These are phyloP conservation scores for Periophthalmus modestus DNA, from an alignment of 2,113 vertebrate genomes.

Conservation along the genomic window DNA sequence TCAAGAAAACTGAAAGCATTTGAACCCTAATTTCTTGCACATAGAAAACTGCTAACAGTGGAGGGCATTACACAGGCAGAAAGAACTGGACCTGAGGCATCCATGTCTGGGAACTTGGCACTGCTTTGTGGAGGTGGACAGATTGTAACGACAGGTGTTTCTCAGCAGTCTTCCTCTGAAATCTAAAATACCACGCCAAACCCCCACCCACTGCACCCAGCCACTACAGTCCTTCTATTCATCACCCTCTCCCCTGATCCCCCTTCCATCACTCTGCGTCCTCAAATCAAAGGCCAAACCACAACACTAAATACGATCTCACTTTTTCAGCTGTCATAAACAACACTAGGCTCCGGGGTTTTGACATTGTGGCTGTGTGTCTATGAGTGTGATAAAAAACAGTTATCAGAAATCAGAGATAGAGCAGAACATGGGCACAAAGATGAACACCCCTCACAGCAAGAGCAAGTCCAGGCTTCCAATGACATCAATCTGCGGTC, in stretches of 20 bases:
- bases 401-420: background rate
- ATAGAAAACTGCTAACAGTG: background rate
- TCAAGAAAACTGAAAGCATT: background rate
- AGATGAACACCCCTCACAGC: background rate
- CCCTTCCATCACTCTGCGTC: background rate
- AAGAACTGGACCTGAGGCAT: conserved; percentile 19
- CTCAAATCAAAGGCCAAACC: background rate
- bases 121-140: conserved; percentile 55
- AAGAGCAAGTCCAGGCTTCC: conserved; percentile 4
- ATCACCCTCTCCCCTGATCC: background rate
- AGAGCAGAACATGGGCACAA: background rate
- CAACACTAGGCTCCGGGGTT: background rate
- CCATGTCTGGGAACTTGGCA: conserved; percentile 24
- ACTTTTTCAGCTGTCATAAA: background rate
- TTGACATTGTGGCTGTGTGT: background rate
- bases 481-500: background rate
- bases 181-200: conserved; percentile 50
- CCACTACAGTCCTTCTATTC: conserved; percentile 14
- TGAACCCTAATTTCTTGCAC: background rate
- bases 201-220: conserved; percentile 32
- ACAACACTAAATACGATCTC: background rate
- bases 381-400: background rate
- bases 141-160: conserved; percentile 70
- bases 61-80: too few species aligned
- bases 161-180: conserved; percentile 57